These are phyloP conservation scores for Altica lythri DNA, from an alignment of 2,888 invertebrate genomes.

Conservation along the genomic window DNA sequence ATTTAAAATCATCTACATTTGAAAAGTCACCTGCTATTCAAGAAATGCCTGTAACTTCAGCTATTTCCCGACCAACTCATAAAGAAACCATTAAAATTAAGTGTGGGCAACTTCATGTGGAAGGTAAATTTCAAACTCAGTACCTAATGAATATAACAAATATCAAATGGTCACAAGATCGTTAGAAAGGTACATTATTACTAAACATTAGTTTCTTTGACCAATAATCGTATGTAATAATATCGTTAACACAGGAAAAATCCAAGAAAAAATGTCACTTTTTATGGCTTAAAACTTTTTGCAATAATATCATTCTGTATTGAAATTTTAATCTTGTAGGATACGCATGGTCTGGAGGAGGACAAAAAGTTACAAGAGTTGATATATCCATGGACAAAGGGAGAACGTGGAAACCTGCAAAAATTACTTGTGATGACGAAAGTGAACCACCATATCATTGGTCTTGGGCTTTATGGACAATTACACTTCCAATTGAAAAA, in stretches of 20 bases:
- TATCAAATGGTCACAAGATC: no score
- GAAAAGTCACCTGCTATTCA: not conserved
- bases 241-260: no score
- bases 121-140: no score
- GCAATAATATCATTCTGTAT: no score
- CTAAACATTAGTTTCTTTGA: no score
- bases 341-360: conserved; percentile 95
- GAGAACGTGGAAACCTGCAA: conserved; percentile 76
- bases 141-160: no score
- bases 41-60: conserved; percentile 69
- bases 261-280: no score
- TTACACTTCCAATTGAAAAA: conserved; percentile 63
- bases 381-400: conserved; percentile 88
- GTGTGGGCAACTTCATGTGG: not conserved
- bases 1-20: conserved; percentile 79
- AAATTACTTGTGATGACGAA: conserved; percentile 61
- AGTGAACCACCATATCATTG: conserved; percentile 72
- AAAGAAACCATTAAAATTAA: not conserved
- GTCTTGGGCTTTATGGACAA: conserved; percentile 90
- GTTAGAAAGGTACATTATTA: no score
- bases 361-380: conserved; percentile 84
- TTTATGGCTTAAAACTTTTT: no score
- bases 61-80: not conserved
- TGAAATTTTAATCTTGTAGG: conserved; percentile 65
- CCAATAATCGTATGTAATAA: no score